Conservation (phyloP, 2,797 vertebrate species). For the Austrolebias charrua region DNA sequence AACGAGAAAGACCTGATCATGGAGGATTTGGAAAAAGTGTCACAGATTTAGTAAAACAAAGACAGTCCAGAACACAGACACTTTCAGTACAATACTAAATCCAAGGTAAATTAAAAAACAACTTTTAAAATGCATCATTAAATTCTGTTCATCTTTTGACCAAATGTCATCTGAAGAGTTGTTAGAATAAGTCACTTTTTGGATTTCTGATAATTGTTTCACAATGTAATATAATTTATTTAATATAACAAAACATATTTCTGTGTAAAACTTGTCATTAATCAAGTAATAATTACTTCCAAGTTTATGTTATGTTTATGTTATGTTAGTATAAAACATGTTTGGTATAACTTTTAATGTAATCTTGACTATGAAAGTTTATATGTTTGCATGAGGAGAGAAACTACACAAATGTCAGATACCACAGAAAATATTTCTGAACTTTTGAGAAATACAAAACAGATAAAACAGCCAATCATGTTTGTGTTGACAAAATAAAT, state of each 20-base stretch:
- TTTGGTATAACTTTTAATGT: neutral
- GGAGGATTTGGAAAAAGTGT: conserved; percentile 76
- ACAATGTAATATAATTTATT: too few relatives aligned
- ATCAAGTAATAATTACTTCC: neutral
- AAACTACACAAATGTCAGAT: too few relatives aligned
- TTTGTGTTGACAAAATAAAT: neutral
- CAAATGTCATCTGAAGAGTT: conserved; percentile 9
- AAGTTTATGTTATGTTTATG: too few relatives aligned
- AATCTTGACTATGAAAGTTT: neutral
- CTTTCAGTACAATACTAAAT: neutral
- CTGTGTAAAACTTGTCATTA: too few relatives aligned
- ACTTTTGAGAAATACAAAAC: too few relatives aligned
- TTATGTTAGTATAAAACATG: neutral
- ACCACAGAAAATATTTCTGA: too few relatives aligned
- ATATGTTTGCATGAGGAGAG: neutral
- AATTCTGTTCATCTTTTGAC: neutral
- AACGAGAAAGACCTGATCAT: conserved; percentile 77
- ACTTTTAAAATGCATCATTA: neutral
- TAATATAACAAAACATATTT: neutral
- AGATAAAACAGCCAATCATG: neutral
- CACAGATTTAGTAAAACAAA: conserved; percentile 56
- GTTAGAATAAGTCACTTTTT: neutral
- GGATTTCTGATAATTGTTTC: neutral
- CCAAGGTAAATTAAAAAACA: neutral
- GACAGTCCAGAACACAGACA: too few relatives aligned